Conservation (phyloP, 1,140 invertebrate genomes). For the Bacillus rossius region DNA sequence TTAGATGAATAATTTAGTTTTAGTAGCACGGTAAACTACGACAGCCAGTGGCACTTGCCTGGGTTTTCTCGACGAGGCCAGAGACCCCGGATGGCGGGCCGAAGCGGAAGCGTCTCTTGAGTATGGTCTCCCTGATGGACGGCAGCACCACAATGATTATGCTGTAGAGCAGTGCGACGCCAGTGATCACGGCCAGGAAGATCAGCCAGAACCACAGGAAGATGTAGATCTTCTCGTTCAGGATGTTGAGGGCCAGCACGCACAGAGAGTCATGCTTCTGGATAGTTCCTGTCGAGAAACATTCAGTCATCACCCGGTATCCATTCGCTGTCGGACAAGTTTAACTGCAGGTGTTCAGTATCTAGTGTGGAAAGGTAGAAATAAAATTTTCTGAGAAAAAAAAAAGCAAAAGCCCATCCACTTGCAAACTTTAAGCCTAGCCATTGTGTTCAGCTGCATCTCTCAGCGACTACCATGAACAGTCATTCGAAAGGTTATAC, state of each 20-base stretch:
- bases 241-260: conserved; percentile 81
- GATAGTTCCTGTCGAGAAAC: conserved; percentile 53
- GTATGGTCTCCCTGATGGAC: conserved; percentile 69
- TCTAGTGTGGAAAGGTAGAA: too few relatives aligned
- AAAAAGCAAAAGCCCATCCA: too few relatives aligned
- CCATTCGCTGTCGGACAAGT: too few relatives aligned
- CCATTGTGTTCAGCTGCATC: too few relatives aligned
- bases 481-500: too few relatives aligned
- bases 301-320: too few relatives aligned
- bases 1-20: too few relatives aligned
- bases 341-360: too few relatives aligned
- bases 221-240: conserved; percentile 92
- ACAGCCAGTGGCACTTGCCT: conserved; percentile 58
- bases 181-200: conserved; percentile 68
- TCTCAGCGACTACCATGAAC: too few relatives aligned
- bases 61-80: conserved; percentile 66
- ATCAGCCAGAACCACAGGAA: conserved; percentile 91
- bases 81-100: conserved; percentile 62
- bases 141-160: conserved; percentile 71
- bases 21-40: too few relatives aligned
- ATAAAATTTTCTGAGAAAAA: too few relatives aligned
- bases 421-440: too few relatives aligned
- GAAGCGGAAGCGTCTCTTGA: conserved; percentile 70
- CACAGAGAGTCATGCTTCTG: conserved; percentile 81
- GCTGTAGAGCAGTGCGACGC: conserved; percentile 74